Conservation (phyloP, 2,888 invertebrate genomes). For the Microplitis manilae region DNA sequence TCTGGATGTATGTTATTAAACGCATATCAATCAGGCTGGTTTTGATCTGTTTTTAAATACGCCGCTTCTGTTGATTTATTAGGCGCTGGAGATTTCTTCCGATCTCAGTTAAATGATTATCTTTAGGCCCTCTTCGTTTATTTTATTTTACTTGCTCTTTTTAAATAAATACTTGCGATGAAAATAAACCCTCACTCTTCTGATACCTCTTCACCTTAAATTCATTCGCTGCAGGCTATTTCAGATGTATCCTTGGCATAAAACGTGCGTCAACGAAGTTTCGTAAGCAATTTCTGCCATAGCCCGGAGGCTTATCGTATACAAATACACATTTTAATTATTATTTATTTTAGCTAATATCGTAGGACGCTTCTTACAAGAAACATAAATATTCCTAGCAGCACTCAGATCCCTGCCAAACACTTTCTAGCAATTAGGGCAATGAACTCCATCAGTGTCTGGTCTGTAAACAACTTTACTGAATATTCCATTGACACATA, state of each 20-base stretch:
- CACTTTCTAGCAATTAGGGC: too few species aligned
- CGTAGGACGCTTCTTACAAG: too few species aligned
- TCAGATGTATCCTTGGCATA: slow-evolving; percentile 38
- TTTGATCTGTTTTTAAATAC: slow-evolving; percentile 67
- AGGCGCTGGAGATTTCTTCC: slow-evolving; percentile 47
- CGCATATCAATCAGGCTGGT: slow-evolving; percentile 65
- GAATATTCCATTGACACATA: too few species aligned
- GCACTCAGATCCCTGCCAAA: too few species aligned
- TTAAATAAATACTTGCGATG: slow-evolving; percentile 8
- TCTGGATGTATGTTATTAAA: slow-evolving; percentile 66
- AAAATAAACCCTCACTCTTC: slow-evolving; percentile 10
- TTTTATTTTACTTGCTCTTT: slow-evolving; percentile 15
- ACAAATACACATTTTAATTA: too few species aligned
- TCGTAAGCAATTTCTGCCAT: too few species aligned
- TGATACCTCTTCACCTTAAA: slow-evolving; percentile 20
- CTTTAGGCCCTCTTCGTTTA: slow-evolving; percentile 24
- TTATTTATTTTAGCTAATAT: too few species aligned
- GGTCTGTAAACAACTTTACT: too few species aligned
- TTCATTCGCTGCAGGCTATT: slow-evolving; percentile 13
- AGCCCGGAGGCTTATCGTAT: too few species aligned
- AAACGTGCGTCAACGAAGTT: too few species aligned
- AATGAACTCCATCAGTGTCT: too few species aligned
- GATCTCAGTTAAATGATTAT: slow-evolving; percentile 35
- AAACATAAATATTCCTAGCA: too few species aligned
- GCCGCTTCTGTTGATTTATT: slow-evolving; percentile 63